A percentile compares a stretch with the other conserved stretches of the same genome.
Evolutionary conservation across 2,797 vertebrate genomes (phyloP).

Genomic region (Dermochelys coriacea): DNA sequence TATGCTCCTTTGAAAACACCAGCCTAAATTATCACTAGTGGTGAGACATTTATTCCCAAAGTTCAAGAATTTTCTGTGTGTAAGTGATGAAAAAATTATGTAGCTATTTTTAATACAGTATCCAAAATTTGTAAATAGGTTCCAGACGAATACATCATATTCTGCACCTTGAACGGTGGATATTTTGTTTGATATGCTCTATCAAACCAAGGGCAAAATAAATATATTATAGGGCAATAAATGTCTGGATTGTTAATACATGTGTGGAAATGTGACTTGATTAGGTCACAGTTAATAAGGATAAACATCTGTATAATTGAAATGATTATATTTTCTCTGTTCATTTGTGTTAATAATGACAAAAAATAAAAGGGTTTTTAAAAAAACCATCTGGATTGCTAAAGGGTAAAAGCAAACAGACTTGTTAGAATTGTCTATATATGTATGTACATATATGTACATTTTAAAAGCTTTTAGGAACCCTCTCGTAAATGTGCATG

Average conservation of each 20-base stretch:
- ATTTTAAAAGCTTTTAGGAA: conserved; percentile 48
- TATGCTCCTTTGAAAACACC: neutral
- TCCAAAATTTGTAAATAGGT: conserved; percentile 30
- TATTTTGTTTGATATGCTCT: conserved; percentile 45
- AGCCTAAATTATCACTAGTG: neutral
- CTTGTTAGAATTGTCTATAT: conserved; percentile 60
- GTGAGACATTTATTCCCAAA: neutral
- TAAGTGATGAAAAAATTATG: conserved; percentile 25
- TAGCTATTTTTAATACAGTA: conserved; percentile 28
- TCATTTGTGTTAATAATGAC: conserved; percentile 24
- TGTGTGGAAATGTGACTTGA: neutral
- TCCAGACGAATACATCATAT: conserved; percentile 50
- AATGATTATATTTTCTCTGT: conserved; percentile 38
- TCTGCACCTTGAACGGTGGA: conserved; percentile 48
- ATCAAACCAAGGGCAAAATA: conserved; percentile 37
- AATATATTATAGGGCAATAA: conserved; percentile 45
- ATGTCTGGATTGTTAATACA: conserved; percentile 48
- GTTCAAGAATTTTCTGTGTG: conserved; percentile 9
- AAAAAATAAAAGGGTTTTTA: neutral
- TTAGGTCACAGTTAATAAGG: conserved; percentile 53
- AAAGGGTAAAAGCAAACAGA: conserved; percentile 58
- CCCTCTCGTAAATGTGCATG: conserved; percentile 7
- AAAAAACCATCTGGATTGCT: conserved; percentile 26
- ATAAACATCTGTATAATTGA: conserved; percentile 45
- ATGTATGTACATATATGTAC: conserved; percentile 22